phyloP scores from a whole-genome alignment of 2,797 vertebrate species.

The Carapus acus region DNA sequence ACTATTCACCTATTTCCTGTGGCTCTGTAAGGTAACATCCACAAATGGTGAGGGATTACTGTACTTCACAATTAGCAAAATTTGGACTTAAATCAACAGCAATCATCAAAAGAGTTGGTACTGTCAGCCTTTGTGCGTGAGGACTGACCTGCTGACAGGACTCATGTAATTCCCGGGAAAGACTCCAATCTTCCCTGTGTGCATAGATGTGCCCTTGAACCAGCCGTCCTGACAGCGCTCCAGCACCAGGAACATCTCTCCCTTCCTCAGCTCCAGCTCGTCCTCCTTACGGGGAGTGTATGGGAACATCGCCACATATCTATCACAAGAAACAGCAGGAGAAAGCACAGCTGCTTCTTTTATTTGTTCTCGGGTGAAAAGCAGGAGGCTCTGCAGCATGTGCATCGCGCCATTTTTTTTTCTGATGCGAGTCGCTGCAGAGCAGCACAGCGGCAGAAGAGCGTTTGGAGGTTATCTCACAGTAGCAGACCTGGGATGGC shows the following conservation, averaged over 20 bases:
- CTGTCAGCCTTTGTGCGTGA: not conserved
- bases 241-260: conserved; percentile 97
- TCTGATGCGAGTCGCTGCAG: conserved; percentile 13
- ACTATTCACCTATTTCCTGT: too few species aligned
- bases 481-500: conserved; percentile 20
- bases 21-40: too few species aligned
- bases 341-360: not conserved
- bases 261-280: conserved; percentile 95
- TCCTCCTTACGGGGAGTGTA: conserved; percentile 95
- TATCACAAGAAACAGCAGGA: conserved; percentile 44
- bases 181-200: conserved; percentile 96
- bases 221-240: conserved; percentile 98
- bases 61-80: too few species aligned
- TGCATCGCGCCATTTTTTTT: conserved; percentile 27
- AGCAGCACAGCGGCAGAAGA: conserved; percentile 43
- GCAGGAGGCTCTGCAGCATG: conserved; percentile 6
- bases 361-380: not conserved
- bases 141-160: conserved; percentile 86
- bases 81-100: too few species aligned
- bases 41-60: too few species aligned
- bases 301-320: conserved; percentile 93
- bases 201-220: conserved; percentile 99
- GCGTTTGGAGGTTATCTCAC: conserved; percentile 41
- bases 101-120: too few species aligned
- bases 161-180: conserved; percentile 99